phyloP scores from a whole-genome alignment of 2,888 invertebrate genomes.

The Uropetala carovei region DNA sequence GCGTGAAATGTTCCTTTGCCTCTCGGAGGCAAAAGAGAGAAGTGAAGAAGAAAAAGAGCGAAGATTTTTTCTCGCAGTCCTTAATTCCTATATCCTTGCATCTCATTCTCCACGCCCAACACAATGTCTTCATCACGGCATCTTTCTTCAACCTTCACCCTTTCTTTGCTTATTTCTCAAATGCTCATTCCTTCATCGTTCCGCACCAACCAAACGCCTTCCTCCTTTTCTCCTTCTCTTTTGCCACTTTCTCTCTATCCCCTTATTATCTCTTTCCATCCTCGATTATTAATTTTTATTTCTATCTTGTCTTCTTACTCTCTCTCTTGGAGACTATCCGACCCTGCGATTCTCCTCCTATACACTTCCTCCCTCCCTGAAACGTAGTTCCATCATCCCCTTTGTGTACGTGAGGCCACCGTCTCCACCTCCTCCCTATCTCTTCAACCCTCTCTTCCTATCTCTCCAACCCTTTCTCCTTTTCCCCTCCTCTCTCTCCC shows the following conservation, averaged over 20 bases:
- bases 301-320: background rate
- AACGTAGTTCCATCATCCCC: background rate
- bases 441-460: background rate
- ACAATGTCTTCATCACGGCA: constrained; percentile 60
- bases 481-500: background rate
- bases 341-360: background rate
- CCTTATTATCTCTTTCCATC: background rate
- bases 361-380: background rate
- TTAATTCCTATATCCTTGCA: background rate
- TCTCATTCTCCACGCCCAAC: background rate
- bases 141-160: constrained; percentile 39
- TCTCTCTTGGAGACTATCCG: background rate
- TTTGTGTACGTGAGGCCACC: background rate
- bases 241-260: background rate
- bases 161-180: background rate
- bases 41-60: background rate
- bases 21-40: background rate
- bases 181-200: background rate
- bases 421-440: background rate
- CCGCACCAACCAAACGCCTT: background rate
- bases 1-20: background rate
- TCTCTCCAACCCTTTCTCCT: background rate
- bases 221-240: no score
- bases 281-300: constrained; percentile 50
- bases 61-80: background rate